Conservation (phyloP, 2,888 invertebrate genomes). For the Volucella bombylans region DNA sequence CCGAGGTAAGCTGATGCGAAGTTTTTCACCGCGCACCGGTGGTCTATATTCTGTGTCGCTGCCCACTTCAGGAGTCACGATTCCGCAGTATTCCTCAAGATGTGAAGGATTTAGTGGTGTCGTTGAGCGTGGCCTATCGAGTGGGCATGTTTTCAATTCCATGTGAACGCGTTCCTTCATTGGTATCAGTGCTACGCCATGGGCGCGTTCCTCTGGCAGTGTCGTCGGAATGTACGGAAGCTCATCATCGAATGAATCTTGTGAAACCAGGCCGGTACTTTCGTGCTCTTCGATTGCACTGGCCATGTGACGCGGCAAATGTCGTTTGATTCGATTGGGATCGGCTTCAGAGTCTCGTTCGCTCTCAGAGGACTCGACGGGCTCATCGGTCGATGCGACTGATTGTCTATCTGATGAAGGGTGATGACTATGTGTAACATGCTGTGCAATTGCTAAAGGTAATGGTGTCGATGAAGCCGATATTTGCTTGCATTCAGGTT, state of each 20-base stretch:
- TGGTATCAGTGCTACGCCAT: constrained; percentile 91
- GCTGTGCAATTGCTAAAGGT: constrained; percentile 60
- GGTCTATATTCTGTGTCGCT: constrained; percentile 68
- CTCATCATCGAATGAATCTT: constrained; percentile 93
- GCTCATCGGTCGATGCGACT: constrained; percentile 82
- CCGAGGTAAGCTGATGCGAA: constrained; percentile 88
- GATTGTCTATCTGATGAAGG: constrained; percentile 77
- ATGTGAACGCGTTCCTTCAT: constrained; percentile 87
- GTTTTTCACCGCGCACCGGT: constrained; percentile 84
- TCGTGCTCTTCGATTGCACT: constrained; percentile 86
- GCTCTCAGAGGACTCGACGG: constrained; percentile 87
- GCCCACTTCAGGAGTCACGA: constrained; percentile 78
- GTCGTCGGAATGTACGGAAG: constrained; percentile 95
- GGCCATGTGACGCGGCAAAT: constrained; percentile 84
- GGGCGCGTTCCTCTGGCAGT: constrained; percentile 91
- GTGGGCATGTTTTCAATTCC: constrained; percentile 87
- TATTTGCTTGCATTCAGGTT: constrained; percentile 75
- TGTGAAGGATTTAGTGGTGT: constrained; percentile 89
- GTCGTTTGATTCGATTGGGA: constrained; percentile 78
- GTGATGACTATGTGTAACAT: constrained; percentile 36
- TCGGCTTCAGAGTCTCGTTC: constrained; percentile 87
- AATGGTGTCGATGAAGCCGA: constrained; percentile 74
- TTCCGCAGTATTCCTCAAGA: constrained; percentile 87
- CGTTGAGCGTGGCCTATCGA: constrained; percentile 89
- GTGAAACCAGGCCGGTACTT: constrained; percentile 89